phyloP scores from a whole-genome alignment of 2,888 invertebrate genomes.

The Melanchra persicariae region DNA sequence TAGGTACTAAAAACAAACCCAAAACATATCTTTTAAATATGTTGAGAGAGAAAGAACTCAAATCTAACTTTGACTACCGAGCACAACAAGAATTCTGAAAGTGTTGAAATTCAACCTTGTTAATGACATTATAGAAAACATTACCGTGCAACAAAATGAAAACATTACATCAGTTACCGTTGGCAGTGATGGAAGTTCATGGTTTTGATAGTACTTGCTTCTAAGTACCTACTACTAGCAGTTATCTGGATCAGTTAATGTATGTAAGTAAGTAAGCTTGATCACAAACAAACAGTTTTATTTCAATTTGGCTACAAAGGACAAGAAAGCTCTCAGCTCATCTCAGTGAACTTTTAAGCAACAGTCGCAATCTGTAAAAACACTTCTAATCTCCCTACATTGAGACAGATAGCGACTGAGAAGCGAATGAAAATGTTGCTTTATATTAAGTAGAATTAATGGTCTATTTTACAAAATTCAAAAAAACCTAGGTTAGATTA shows the following conservation, averaged over 20 bases:
- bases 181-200: conserved; percentile 8
- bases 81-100: conserved; percentile 32
- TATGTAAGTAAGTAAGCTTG: conserved; percentile 1
- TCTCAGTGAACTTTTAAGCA: too few relatives aligned
- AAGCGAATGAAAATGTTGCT: too few relatives aligned
- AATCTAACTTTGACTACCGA: conserved; percentile 14
- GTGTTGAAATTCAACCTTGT: conserved; percentile 54
- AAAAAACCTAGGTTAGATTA: neutral
- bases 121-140: conserved; percentile 41
- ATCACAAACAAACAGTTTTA: neutral
- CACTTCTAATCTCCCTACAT: too few relatives aligned
- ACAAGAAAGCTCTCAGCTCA: neutral
- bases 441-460: too few relatives aligned
- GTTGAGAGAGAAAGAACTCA: neutral
- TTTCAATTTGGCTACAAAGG: neutral
- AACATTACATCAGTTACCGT: conserved; percentile 57
- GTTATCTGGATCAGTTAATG: neutral
- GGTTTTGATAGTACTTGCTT: neutral
- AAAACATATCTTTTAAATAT: neutral
- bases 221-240: neutral
- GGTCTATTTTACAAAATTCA: neutral
- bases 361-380: too few relatives aligned
- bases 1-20: too few relatives aligned
- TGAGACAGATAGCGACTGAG: too few relatives aligned
- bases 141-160: conserved; percentile 43